Evolutionary conservation across 1,140 invertebrate genomes (phyloP).

Genomic region (Drosophila sechellia): DNA sequence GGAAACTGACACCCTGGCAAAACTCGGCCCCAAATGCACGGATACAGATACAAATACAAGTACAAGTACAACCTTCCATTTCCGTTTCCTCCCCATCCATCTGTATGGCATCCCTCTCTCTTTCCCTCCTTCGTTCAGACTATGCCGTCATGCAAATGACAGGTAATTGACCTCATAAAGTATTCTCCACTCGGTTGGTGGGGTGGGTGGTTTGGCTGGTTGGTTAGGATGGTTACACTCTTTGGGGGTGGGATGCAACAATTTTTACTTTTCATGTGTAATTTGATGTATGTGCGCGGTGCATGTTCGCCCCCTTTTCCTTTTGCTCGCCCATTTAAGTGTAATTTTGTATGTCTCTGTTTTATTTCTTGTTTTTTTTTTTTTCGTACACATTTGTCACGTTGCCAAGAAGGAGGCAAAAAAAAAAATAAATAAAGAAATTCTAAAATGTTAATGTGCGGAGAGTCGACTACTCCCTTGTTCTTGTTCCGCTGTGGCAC

Average conservation of each 20-base stretch:
- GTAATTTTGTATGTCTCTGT: slow-evolving; percentile 65
- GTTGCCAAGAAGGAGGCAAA: slow-evolving; percentile 48
- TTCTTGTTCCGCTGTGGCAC: slow-evolving; percentile 50
- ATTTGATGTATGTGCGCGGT: slow-evolving; percentile 62
- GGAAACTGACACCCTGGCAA: slow-evolving; percentile 69
- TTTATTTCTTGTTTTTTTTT: slow-evolving; percentile 11
- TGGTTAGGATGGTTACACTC: too few relatives aligned
- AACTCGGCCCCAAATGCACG: slow-evolving; percentile 8
- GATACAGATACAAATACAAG: too few relatives aligned
- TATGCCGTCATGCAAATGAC: slow-evolving; percentile 76
- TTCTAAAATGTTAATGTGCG: slow-evolving; percentile 78
- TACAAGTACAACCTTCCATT: slow-evolving; percentile 23
- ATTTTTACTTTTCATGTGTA: slow-evolving; percentile 77
- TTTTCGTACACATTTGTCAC: slow-evolving; percentile 69
- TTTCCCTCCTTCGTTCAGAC: slow-evolving; percentile 5
- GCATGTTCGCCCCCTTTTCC: slow-evolving; percentile 21
- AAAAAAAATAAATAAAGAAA: slow-evolving; percentile 30
- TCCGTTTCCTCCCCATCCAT: slow-evolving; percentile 12
- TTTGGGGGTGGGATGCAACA: slow-evolving; percentile 52
- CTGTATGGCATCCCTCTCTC: not conserved
- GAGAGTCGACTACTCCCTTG: slow-evolving; percentile 51
- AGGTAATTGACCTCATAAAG: slow-evolving; percentile 82
- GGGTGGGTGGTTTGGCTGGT: not conserved
- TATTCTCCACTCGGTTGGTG: slow-evolving; percentile 17
- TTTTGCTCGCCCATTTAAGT: slow-evolving; percentile 63